A percentile compares a stretch with the other conserved stretches of the same genome.
These are phyloP conservation scores for Hydraecia micacea DNA, from an alignment of 2,888 invertebrate species.

Conservation along the genomic window DNA sequence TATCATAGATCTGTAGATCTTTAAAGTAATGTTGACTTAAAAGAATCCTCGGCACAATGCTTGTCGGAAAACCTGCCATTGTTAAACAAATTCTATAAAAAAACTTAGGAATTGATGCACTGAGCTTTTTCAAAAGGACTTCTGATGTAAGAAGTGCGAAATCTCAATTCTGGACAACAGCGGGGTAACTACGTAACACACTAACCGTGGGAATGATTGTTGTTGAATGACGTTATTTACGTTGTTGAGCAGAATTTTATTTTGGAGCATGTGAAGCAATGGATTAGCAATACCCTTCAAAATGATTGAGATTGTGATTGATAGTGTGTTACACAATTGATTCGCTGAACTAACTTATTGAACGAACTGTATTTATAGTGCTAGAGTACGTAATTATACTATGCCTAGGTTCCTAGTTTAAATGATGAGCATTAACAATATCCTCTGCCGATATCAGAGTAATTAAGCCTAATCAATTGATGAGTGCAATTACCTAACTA, in stretches of 20 bases:
- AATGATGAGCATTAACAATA: slow-evolving; percentile 22
- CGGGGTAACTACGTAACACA: neutral
- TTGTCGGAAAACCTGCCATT: slow-evolving; percentile 44
- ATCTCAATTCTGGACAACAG: slow-evolving; percentile 27
- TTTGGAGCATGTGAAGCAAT: neutral
- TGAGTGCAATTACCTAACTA: slow-evolving; percentile 37
- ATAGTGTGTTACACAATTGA: neutral
- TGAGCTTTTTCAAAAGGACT: slow-evolving; percentile 35
- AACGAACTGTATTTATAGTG: slow-evolving; percentile 31
- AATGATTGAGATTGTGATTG: neutral
- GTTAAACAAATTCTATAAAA: slow-evolving; percentile 31
- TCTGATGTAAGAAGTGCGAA: slow-evolving; percentile 28
- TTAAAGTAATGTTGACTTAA: slow-evolving; percentile 33
- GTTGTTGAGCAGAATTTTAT: neutral
- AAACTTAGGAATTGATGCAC: slow-evolving; percentile 53
- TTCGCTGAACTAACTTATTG: slow-evolving; percentile 1
- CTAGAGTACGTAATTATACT: slow-evolving; percentile 25
- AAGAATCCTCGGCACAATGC: slow-evolving; percentile 21
- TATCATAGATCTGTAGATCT: slow-evolving; percentile 39
- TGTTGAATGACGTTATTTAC: neutral
- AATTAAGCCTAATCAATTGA: slow-evolving; percentile 34
- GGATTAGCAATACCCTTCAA: neutral
- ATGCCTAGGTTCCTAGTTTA: slow-evolving; percentile 40
- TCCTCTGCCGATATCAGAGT: slow-evolving; percentile 20
- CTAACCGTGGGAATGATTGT: neutral